These are phyloP conservation scores for Amiota minor DNA, from an alignment of 2,888 invertebrate genomes.

Conservation along the genomic window DNA sequence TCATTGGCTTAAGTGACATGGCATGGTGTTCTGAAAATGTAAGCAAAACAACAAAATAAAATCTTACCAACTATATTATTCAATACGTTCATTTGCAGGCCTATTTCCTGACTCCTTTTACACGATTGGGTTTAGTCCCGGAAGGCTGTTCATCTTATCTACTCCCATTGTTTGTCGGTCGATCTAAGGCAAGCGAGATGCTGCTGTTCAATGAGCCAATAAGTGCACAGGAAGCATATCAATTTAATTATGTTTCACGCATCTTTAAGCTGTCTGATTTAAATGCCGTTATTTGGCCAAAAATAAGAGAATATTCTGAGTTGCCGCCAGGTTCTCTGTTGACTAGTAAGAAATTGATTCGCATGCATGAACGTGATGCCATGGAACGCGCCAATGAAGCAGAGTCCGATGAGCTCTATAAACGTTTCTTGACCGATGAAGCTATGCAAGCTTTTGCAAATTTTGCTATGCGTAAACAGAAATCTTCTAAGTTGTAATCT, in stretches of 20 bases:
- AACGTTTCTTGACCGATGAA: conserved; percentile 80
- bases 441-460: conserved; percentile 76
- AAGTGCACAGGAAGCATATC: conserved; percentile 84
- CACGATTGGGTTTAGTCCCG: conserved; percentile 86
- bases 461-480: conserved; percentile 57
- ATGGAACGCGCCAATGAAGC: conserved; percentile 80
- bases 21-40: conserved; percentile 91
- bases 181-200: conserved; percentile 81
- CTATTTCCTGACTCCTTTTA: conserved; percentile 91
- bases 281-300: conserved; percentile 77
- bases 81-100: conserved; percentile 76
- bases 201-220: conserved; percentile 84
- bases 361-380: conserved; percentile 76
- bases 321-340: conserved; percentile 77
- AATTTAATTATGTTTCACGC: conserved; percentile 85
- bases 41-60: conserved; percentile 36
- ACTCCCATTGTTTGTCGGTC: conserved; percentile 89
- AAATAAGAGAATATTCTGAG: conserved; percentile 76
- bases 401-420: conserved; percentile 80
- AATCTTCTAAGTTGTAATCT: conserved; percentile 64
- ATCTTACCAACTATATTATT: not conserved
- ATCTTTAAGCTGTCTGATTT: conserved; percentile 81
- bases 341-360: conserved; percentile 82
- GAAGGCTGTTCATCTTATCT: conserved; percentile 92
- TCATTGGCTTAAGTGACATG: conserved; percentile 88